Base-by-base conservation (phyloP, 2,888 invertebrate genomes). In the Apoda limacodes region DNA sequence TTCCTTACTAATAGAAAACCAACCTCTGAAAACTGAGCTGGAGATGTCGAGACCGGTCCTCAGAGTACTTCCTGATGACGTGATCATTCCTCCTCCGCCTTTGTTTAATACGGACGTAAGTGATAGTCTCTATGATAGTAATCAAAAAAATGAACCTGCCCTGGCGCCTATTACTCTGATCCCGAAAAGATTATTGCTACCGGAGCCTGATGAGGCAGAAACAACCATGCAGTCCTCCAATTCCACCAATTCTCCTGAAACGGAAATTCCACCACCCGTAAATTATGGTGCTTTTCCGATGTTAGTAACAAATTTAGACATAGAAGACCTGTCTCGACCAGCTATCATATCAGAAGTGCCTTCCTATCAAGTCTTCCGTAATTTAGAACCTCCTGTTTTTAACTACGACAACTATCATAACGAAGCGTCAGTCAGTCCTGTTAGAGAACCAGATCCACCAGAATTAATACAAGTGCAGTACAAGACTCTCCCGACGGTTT, bases 31-130 rank as follows among this genome's bases (percentile, higher is more conserved):
- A 43, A 50, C 60, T 44, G 65, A 64, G 42, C 28, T 61, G 50
- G 61, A 58, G 47, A 55, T 63, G 41, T 60, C 59, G 47, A 60
- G 54, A 49, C 62, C 61, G 39, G 58, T 65, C 38, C 51, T 17
- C 55, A 37, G 64, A n/a, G n/a, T 67, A 41, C 65, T 66, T 47
- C 63, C 75, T 48, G 72, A 68, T 36, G 76, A 78, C 47, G 60
- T 71, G 55, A 78, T 80, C 58, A 76, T 80, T 39, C 78, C 78
- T 47, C 78, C 78, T 60, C 78, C 78, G 60, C 78, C 78, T 49
- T 60, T 68, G 50, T 80, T 80, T 56, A 70, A 75, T 49, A 63
- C 68, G 40, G 60, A 69, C 57, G 70, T 67, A 68, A 72, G 66
- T 70, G 65, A 66, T 44, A 57, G 49, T 54, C 52, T 57, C 39